Evolutionary conservation across 2,797 vertebrate genomes (phyloP).

Genomic region (Eleutherodactylus coqui): DNA sequence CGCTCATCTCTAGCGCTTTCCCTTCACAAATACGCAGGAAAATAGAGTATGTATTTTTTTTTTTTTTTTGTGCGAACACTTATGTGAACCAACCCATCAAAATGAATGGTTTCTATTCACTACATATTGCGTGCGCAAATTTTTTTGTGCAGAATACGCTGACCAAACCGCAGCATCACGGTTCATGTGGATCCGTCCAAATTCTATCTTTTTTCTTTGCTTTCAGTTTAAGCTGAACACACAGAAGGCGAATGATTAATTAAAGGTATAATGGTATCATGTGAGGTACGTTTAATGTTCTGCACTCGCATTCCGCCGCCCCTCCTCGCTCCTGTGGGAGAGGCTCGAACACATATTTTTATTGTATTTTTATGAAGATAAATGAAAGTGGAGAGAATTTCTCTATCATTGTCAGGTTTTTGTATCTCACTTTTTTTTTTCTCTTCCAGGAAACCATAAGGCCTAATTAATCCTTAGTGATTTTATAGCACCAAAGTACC

Average conservation of each 20-base stretch:
- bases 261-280: slow-evolving; percentile 41
- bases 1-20: too few relatives aligned
- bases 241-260: slow-evolving; percentile 47
- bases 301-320: background rate
- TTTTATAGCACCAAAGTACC: slow-evolving; percentile 59
- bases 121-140: too few relatives aligned
- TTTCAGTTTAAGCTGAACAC: slow-evolving; percentile 30
- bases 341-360: slow-evolving; percentile 56
- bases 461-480: slow-evolving; percentile 62
- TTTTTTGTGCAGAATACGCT: too few relatives aligned
- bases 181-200: too few relatives aligned
- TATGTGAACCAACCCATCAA: too few relatives aligned
- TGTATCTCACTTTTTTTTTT: slow-evolving; percentile 42
- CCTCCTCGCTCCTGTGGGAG: slow-evolving; percentile 38
- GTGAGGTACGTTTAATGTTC: slow-evolving; percentile 17
- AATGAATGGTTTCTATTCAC: too few relatives aligned
- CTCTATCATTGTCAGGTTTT: slow-evolving; percentile 57
- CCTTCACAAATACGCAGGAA: too few relatives aligned
- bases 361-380: slow-evolving; percentile 62
- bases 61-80: too few relatives aligned
- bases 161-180: too few relatives aligned
- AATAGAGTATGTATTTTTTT: too few relatives aligned
- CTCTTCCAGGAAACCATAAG: slow-evolving; percentile 59
- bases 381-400: slow-evolving; percentile 56
- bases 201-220: slow-evolving; percentile 25